Conservation (phyloP, 2,888 invertebrate species). For the Andricus quercusramuli region DNA sequence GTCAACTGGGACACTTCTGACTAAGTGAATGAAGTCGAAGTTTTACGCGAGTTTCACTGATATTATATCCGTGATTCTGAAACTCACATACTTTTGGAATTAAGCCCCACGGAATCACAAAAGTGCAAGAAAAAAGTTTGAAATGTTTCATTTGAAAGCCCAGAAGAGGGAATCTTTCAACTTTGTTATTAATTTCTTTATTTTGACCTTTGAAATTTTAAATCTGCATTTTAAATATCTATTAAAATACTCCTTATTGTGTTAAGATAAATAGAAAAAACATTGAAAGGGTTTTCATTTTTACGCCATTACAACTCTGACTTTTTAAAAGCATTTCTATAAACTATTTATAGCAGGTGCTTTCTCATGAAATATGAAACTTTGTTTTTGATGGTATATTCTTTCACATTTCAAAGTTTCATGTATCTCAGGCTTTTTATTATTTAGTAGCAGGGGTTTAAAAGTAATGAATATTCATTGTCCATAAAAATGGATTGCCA, state of each 20-base stretch:
- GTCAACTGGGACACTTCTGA: slow-evolving; percentile 48
- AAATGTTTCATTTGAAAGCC: too few relatives aligned
- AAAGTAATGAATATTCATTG: background rate
- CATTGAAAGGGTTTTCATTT: background rate
- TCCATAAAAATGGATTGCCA: background rate
- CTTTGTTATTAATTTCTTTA: too few relatives aligned
- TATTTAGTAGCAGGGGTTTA: background rate
- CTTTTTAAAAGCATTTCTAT: background rate
- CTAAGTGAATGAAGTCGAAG: slow-evolving; percentile 34
- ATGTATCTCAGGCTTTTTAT: background rate
- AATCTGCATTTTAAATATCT: too few relatives aligned
- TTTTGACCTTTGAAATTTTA: too few relatives aligned
- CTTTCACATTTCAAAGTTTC: background rate
- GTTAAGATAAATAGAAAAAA: background rate
- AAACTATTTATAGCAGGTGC: background rate
- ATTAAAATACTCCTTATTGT: too few relatives aligned
- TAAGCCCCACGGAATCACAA: background rate
- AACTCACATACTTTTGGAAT: slow-evolving; percentile 7
- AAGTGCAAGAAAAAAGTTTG: background rate
- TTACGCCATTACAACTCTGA: background rate
- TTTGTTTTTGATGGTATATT: background rate
- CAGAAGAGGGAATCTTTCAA: too few relatives aligned
- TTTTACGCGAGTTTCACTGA: slow-evolving; percentile 36
- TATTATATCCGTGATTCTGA: slow-evolving; percentile 4
- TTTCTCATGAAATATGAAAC: slow-evolving; percentile 1